phyloP scores from a whole-genome alignment of 2,888 invertebrate genomes.

The Amaurobius ferox region DNA sequence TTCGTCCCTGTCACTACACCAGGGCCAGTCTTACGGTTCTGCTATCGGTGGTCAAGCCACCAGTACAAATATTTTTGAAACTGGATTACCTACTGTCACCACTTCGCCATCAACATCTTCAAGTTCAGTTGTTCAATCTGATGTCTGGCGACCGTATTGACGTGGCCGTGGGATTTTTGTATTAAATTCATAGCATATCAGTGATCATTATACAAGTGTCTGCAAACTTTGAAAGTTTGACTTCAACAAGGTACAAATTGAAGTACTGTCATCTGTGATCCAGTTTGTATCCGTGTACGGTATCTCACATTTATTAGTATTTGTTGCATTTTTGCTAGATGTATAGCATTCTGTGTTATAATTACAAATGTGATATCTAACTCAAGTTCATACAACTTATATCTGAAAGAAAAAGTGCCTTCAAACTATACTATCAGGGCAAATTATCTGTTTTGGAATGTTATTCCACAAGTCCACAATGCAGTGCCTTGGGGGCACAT shows the following conservation, averaged over 20 bases:
- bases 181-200: neutral
- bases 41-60: conserved; percentile 26
- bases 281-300: neutral
- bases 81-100: conserved; percentile 35
- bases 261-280: neutral
- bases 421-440: too few species aligned
- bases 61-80: conserved; percentile 49
- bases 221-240: neutral
- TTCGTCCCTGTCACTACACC: conserved; percentile 15
- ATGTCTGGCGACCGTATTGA: conserved; percentile 59
- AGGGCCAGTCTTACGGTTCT: conserved; percentile 23
- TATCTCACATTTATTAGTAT: neutral
- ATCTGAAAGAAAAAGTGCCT: too few species aligned
- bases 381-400: too few species aligned
- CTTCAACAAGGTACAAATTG: conserved; percentile 9
- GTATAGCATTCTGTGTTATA: too few species aligned
- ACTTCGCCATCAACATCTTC: conserved; percentile 26
- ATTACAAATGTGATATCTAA: too few species aligned
- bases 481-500: too few species aligned
- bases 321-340: too few species aligned
- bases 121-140: conserved; percentile 40
- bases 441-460: too few species aligned
- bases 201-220: conserved; percentile 14
- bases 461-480: too few species aligned
- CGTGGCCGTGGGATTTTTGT: neutral